A percentile compares a stretch with the other conserved stretches of the same genome.
Evolutionary conservation across 2,888 invertebrate genomes (phyloP).

Genomic region (Leptopterna dolabrata): DNA sequence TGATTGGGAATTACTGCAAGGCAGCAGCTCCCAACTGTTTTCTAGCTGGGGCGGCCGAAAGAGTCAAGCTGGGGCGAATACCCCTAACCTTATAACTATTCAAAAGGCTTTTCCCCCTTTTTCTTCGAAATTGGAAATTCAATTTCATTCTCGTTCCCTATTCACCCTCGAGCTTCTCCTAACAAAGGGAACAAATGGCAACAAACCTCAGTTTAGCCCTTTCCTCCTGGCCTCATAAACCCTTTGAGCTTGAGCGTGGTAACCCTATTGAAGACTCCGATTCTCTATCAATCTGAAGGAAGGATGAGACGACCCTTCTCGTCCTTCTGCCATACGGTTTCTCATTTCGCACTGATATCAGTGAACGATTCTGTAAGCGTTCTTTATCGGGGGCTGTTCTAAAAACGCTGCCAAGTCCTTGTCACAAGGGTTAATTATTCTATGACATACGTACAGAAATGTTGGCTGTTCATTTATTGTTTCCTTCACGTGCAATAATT

Average conservation of each 20-base stretch:
- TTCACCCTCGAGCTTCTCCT: conserved; percentile 35
- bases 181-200: conserved; percentile 48
- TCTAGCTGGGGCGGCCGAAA: neutral
- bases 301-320: neutral
- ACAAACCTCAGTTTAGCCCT: conserved; percentile 43
- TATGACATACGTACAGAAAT: no score
- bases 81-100: conserved; percentile 46
- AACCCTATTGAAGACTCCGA: conserved; percentile 24
- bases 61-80: neutral
- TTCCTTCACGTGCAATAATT: no score
- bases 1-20: neutral
- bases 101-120: conserved; percentile 43
- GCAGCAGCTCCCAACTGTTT: neutral
- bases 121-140: conserved; percentile 48
- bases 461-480: no score
- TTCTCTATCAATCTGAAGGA: conserved; percentile 27
- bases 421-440: no score
- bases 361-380: neutral
- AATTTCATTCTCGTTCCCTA: conserved; percentile 36
- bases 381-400: neutral
- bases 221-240: conserved; percentile 12
- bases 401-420: no score
- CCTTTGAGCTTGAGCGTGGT: conserved; percentile 29
- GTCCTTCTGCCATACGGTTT: neutral
- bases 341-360: neutral